Percentiles rank a stretch among this genome's conserved stretches.
Evolutionary conservation across 2,797 vertebrate genomes (phyloP).

Genomic region (Enteromius unitaeniatus): DNA sequence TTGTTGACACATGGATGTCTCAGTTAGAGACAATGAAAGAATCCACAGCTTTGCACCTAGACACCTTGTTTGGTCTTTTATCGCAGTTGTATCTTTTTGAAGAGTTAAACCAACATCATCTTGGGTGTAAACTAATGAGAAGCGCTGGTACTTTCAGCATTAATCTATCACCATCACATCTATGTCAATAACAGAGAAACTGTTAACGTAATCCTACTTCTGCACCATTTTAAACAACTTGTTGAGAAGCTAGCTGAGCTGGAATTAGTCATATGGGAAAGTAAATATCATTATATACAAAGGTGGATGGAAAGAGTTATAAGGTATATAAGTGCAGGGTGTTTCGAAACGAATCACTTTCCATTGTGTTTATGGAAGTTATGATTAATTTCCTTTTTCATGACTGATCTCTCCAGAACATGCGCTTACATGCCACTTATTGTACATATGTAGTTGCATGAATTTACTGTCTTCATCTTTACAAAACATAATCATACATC

Average conservation of each 20-base stretch:
- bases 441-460: not conserved
- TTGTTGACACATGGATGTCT: slow-evolving; percentile 15
- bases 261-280: slow-evolving; percentile 12
- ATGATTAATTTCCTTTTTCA: slow-evolving; percentile 10
- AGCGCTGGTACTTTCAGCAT: not conserved
- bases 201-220: not conserved
- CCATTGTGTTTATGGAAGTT: not conserved
- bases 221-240: not conserved
- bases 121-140: not conserved
- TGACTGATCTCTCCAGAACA: not conserved
- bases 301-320: not conserved
- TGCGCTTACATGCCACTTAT: not conserved
- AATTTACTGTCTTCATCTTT: not conserved
- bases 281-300: not conserved
- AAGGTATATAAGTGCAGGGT: not conserved
- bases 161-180: not conserved
- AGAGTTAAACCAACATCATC: slow-evolving; percentile 5
- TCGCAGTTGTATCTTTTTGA: not conserved
- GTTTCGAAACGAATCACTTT: not conserved
- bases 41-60: not conserved
- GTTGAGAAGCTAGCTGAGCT: not conserved
- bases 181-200: not conserved
- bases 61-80: not conserved
- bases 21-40: not conserved
- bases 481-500: not conserved